phyloP scores from a whole-genome alignment of 2,888 invertebrate genomes.

The Eumerus sabulonum region DNA sequence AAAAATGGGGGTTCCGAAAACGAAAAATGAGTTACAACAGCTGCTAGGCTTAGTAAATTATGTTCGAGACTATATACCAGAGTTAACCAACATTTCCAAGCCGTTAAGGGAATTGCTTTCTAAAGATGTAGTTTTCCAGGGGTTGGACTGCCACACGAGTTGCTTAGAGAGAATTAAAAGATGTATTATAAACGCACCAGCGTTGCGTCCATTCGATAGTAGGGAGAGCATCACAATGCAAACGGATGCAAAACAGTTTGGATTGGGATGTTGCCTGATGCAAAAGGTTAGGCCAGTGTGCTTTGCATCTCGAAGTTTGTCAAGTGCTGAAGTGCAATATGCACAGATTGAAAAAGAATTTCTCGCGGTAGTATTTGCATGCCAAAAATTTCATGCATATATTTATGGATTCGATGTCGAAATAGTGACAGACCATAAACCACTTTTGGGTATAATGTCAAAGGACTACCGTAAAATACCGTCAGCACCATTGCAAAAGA shows the following conservation, averaged over 20 bases:
- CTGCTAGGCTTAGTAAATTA: conserved; percentile 48
- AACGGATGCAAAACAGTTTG: not conserved
- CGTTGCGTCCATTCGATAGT: conserved; percentile 42
- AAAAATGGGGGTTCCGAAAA: no score
- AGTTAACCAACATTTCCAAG: no score
- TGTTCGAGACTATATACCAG: conserved; percentile 65
- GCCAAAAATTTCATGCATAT: conserved; percentile 6
- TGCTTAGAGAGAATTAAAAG: not conserved
- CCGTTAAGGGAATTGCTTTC: no score
- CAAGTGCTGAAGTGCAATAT: conserved; percentile 14
- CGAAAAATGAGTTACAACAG: conserved; percentile 23
- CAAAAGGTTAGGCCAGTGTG: not conserved
- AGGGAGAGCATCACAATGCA: not conserved
- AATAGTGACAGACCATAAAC: conserved; percentile 4
- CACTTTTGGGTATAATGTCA: not conserved
- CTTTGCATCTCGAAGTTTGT: not conserved
- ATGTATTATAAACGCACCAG: conserved; percentile 39
- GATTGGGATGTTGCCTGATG: not conserved
- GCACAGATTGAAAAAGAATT: conserved; percentile 31
- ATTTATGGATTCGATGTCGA: no score
- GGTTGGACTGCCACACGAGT: not conserved
- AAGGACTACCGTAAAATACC: conserved; percentile 29
- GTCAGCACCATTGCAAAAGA: conserved; percentile 25
- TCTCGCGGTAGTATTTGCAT: no score
- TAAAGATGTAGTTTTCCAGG: no score